Percentiles rank a stretch among this genome's conserved stretches.
phyloP scores from a whole-genome alignment of 2,888 invertebrate species.

The Euproctis similis region DNA sequence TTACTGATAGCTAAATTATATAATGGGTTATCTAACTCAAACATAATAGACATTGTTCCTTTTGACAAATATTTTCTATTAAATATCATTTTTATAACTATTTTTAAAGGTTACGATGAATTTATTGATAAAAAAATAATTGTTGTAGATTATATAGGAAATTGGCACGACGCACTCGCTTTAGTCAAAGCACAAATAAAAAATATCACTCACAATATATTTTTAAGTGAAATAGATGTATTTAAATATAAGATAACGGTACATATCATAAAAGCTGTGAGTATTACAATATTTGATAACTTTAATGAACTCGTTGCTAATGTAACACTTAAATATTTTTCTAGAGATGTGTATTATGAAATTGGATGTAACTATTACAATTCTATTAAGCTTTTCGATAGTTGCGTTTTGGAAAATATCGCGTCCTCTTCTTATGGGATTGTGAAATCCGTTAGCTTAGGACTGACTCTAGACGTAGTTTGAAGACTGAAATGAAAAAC shows the following conservation, averaged over 20 bases:
- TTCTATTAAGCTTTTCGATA: slow-evolving; percentile 65
- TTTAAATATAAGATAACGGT: slow-evolving; percentile 59
- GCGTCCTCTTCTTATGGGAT: slow-evolving; percentile 75
- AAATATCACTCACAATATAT: slow-evolving; percentile 46
- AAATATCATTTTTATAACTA: slow-evolving; percentile 52
- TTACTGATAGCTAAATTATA: slow-evolving; percentile 41
- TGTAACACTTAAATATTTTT: slow-evolving; percentile 74
- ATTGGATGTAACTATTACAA: slow-evolving; percentile 58
- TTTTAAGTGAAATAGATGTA: slow-evolving; percentile 55
- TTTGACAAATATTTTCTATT: slow-evolving; percentile 56
- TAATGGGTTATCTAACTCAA: slow-evolving; percentile 19
- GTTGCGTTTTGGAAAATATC: slow-evolving; percentile 64
- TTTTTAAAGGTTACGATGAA: slow-evolving; percentile 61
- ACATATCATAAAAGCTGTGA: slow-evolving; percentile 75
- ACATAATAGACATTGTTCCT: slow-evolving; percentile 42
- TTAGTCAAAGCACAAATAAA: slow-evolving; percentile 56
- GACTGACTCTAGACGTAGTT: slow-evolving; percentile 71
- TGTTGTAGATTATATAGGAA: slow-evolving; percentile 45
- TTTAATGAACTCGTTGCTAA: slow-evolving; percentile 68
- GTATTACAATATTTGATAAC: slow-evolving; percentile 73
- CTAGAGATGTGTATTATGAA: slow-evolving; percentile 71
- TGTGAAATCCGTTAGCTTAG: slow-evolving; percentile 70
- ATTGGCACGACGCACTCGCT: slow-evolving; percentile 63
- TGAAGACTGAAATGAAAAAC: slow-evolving; percentile 71
- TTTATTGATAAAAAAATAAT: slow-evolving; percentile 54